Conservation (phyloP, 1,140 invertebrate species). For the Drosophila aff. region DNA sequence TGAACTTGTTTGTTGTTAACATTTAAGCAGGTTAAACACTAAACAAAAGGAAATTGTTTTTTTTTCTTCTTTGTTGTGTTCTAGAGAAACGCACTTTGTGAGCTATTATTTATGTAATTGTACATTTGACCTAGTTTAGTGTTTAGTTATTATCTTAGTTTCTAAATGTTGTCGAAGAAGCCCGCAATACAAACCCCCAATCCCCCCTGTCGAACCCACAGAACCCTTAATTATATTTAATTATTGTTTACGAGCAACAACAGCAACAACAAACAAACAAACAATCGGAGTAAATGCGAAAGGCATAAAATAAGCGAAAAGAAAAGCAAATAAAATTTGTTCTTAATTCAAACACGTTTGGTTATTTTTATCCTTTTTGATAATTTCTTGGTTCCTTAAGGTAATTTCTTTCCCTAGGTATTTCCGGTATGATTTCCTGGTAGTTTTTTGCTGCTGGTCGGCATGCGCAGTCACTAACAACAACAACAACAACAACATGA, state of each 20-base stretch:
- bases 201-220: constrained; percentile 19
- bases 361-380: constrained; percentile 27
- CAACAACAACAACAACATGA: constrained; percentile 33
- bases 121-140: constrained; percentile 72
- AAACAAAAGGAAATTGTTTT: constrained; percentile 37
- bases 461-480: constrained; percentile 35
- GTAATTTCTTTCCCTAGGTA: neutral
- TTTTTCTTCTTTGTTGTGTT: constrained; percentile 43
- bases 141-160: constrained; percentile 79
- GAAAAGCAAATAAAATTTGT: constrained; percentile 71
- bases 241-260: constrained; percentile 45
- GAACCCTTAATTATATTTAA: constrained; percentile 60
- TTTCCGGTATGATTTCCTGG: neutral
- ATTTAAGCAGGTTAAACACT: constrained; percentile 64
- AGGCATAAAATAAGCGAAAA: constrained; percentile 46
- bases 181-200: constrained; percentile 33
- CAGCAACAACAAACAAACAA: constrained; percentile 9
- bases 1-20: constrained; percentile 66
- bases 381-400: constrained; percentile 3
- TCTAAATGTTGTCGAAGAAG: constrained; percentile 70
- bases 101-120: constrained; percentile 69
- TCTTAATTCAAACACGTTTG: constrained; percentile 53
- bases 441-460: constrained; percentile 33
- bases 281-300: constrained; percentile 24
- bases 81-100: constrained; percentile 55